Evolutionary conservation across 1,140 invertebrate species (phyloP), one percentile per base, ranked within the genome.

Genomic region (Antheraea pernyi): DNA sequence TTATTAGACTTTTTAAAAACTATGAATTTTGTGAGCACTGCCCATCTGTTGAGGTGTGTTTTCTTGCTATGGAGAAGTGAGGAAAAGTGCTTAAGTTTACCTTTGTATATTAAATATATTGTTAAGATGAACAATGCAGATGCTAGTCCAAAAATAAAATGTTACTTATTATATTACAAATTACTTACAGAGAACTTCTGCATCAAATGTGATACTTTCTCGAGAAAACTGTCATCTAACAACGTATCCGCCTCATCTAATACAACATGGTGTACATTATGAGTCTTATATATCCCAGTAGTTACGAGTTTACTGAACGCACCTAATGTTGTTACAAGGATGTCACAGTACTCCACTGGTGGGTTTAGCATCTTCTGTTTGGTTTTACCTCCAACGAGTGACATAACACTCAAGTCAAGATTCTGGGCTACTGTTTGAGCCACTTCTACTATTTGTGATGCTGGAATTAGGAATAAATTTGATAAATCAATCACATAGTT

Each of bases 221-320:
- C 95, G 77, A 94, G 94, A 86, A 99, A 99, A 74, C 96, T 97
- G 77, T 97, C 96, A 92, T 99, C 97, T 8, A 99, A 89, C 59
- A 99, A 86, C 3, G 98, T 97, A 86, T 99, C 98, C 2, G 97
- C 97, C 93, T 99, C 98, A 92, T 99, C 98, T 10, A 99, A 78
- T 3, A 99, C 96, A 10, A 98, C 83, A 84, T 97, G 96, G 63
- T 93, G 93, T 0, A 98, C 93, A 70, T 94, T 88, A 42, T 94
- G 75, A 60, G 96, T 91, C 81, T 95, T 95, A 75, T 95, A 97
- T 30, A 97, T 94, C 22, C 94, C 93, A 9, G 94, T 94, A 9
- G 95, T 95, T 0, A 95, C 94, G 36, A 98, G 90, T 91, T 98
- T 97, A 78, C 95, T 95, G 36, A 97, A 88, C 0, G 95, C 95